Conservation (phyloP, 2,888 invertebrate genomes). For the Mylabris sibirica region DNA sequence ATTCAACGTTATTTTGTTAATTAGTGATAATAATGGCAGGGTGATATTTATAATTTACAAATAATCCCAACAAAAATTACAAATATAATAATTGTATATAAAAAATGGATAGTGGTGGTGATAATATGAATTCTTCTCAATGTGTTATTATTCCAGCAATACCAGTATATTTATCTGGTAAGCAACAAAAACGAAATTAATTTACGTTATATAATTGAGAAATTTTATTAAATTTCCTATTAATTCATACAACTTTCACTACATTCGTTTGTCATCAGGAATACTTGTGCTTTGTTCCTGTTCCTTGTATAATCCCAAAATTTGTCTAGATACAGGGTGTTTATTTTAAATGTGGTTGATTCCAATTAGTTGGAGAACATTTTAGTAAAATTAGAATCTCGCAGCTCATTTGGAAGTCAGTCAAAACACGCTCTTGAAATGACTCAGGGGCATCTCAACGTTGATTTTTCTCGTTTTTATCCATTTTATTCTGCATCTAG, state of each 20-base stretch:
- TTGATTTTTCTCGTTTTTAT: too few species aligned
- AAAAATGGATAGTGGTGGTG: background rate
- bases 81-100: background rate
- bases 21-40: background rate
- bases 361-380: too few species aligned
- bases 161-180: constrained; percentile 54
- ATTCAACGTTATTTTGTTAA: background rate
- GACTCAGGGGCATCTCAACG: too few species aligned
- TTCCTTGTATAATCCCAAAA: background rate
- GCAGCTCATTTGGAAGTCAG: too few species aligned
- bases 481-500: too few species aligned
- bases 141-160: constrained; percentile 47
- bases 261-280: constrained; percentile 28
- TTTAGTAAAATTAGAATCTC: too few species aligned
- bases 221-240: constrained; percentile 25
- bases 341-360: too few species aligned
- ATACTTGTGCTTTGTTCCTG: constrained; percentile 18
- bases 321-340: too few species aligned
- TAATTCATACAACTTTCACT: constrained; percentile 35
- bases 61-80: background rate
- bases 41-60: background rate
- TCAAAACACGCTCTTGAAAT: too few species aligned
- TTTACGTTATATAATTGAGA: background rate
- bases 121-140: constrained; percentile 12
- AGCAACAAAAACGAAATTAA: constrained; percentile 14